Evolutionary conservation across 2,888 invertebrate genomes (phyloP).

Genomic region (Syrphus vitripennis): DNA sequence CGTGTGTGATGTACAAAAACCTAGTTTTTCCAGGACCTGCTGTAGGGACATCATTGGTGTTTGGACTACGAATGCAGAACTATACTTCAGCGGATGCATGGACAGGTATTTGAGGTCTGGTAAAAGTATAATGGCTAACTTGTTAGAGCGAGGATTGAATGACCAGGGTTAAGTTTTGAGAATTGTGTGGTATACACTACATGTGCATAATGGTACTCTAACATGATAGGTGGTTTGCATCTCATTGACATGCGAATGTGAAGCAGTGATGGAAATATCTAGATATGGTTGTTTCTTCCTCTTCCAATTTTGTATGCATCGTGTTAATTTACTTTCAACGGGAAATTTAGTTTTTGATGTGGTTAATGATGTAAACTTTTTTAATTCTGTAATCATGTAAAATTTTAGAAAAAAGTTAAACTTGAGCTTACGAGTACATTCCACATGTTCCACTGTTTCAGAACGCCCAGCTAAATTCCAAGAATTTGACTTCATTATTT

Average conservation of each 20-base stretch:
- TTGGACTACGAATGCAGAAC: not conserved
- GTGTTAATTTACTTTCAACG: not conserved
- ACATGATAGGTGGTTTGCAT: conserved; percentile 32
- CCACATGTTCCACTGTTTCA: too few relatives aligned
- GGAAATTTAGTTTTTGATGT: not conserved
- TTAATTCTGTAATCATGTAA: not conserved
- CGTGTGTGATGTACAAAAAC: too few relatives aligned
- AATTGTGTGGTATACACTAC: not conserved
- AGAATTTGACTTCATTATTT: too few relatives aligned
- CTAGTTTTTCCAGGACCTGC: not conserved
- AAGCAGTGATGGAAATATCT: not conserved
- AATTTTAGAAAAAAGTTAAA: not conserved
- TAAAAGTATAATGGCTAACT: conserved; percentile 24
- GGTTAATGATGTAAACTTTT: not conserved
- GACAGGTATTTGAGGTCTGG: conserved; percentile 30
- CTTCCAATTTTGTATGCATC: not conserved
- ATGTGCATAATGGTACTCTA: not conserved
- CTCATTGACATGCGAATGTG: conserved; percentile 27
- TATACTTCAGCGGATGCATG: conserved; percentile 15
- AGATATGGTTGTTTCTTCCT: not conserved
- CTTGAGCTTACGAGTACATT: not conserved
- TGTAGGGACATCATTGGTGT: not conserved
- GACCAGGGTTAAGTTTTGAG: not conserved
- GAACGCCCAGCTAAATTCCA: too few relatives aligned
- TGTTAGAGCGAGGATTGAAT: not conserved